These are phyloP conservation scores for Rhagonycha lutea DNA, from an alignment of 2,888 invertebrate species.

Conservation along the genomic window DNA sequence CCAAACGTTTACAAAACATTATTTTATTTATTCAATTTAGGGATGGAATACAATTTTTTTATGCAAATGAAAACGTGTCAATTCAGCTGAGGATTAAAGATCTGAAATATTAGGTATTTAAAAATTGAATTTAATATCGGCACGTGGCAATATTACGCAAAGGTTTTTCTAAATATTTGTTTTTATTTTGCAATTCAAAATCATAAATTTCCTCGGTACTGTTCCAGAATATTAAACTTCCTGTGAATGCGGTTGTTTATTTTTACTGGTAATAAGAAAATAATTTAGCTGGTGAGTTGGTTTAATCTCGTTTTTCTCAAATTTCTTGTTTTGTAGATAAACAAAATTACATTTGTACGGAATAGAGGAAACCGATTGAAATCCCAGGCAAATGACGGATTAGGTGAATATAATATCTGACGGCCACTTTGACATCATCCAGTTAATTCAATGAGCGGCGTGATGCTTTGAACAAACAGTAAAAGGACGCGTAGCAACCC, in stretches of 20 bases:
- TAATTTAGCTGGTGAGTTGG: not conserved
- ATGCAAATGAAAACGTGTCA: constrained; percentile 38
- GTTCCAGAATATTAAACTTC: not conserved
- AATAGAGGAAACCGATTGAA: not conserved
- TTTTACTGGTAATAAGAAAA: not conserved
- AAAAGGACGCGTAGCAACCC: constrained; percentile 27
- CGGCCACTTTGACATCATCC: constrained; percentile 47
- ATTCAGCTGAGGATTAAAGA: constrained; percentile 33
- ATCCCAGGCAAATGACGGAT: constrained; percentile 41
- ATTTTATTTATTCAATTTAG: not conserved
- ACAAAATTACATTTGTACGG: not conserved
- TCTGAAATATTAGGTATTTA: constrained; percentile 32
- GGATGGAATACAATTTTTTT: constrained; percentile 13
- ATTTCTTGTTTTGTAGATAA: not conserved
- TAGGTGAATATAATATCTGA: constrained; percentile 45
- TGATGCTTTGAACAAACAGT: constrained; percentile 48
- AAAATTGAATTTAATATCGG: constrained; percentile 17
- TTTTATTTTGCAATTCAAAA: not conserved
- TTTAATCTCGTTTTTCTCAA: not conserved
- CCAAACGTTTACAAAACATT: not conserved
- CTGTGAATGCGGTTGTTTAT: not conserved
- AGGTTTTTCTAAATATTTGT: not conserved
- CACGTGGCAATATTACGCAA: constrained; percentile 22
- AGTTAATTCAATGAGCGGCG: constrained; percentile 51
- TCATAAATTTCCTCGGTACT: not conserved